Base-by-base conservation (phyloP, 2,113 vertebrate genomes). In the Platichthys flesus region DNA sequence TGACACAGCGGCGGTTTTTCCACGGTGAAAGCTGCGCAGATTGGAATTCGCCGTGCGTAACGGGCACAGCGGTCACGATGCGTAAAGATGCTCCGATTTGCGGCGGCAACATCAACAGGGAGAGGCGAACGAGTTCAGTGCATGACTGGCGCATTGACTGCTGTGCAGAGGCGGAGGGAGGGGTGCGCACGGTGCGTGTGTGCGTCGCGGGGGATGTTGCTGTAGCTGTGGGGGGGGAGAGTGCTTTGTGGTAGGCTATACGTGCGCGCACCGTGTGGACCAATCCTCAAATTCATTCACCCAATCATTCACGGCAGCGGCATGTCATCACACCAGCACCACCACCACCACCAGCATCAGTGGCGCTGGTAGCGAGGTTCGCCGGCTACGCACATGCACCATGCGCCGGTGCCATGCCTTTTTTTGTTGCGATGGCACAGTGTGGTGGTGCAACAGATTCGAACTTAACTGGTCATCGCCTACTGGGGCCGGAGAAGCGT, bases 371-470 rank as follows among this genome's bases (percentile, higher is more conserved):
- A 54, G 69, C 85, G 28, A 52, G 63, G 73, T 60, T 56, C 78
- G 67, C 72, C 76, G 61, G 78, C 72, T 74, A 40, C 15, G 73
- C 84, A 90, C 91, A 90, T 88, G 92, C 90, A 83, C 83, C 91
- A 90, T 88, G 92, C 90, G 81, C 83, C 20, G 51, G 67, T 12
- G 18, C 31, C 92, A 71, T 91, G 91, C 86, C 92, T 93, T 92
- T 94, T 93, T 93, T 91, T 91, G 31, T 89, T 88, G 73, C 4
- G 15, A 18, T 5, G 52, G 1, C 10, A 57, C n/a, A 15, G 35
- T 52, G 35, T 13, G 49, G 21, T 13, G 84, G 66, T 69, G 79
- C 76, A 84, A 79, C 82, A 67, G 35, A 74, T 54, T 76, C 49
- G 45, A 62, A 59, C 71, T 67, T 54, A 45, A 28, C 55, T 63